Evolutionary conservation across 2,113 vertebrate species (phyloP).

Genomic region (Lampris incognitus): DNA sequence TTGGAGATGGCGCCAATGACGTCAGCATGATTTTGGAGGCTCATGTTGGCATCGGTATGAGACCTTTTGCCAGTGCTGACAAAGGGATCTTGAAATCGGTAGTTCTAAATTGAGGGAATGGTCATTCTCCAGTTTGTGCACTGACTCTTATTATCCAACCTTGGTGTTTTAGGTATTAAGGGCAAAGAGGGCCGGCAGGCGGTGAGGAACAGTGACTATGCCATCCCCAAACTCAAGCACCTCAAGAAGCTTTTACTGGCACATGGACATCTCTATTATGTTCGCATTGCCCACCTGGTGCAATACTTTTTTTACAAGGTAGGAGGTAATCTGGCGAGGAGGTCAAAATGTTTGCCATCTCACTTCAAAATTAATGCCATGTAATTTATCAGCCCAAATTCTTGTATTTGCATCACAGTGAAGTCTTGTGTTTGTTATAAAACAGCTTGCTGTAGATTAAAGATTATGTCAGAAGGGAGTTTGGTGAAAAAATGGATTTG

Average conservation of each 20-base stretch:
- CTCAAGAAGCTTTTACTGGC: conserved; percentile 93
- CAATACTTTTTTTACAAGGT: conserved; percentile 99
- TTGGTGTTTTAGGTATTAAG: conserved; percentile 88
- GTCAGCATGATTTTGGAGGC: conserved; percentile 99
- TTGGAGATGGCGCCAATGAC: conserved; percentile 98
- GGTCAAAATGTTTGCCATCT: not conserved
- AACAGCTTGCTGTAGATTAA: conserved; percentile 1
- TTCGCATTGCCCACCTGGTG: conserved; percentile 97
- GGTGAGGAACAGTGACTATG: conserved; percentile 96
- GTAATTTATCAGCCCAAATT: not conserved
- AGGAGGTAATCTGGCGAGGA: conserved; percentile 40
- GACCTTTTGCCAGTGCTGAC: not conserved
- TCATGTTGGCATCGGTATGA: conserved; percentile 97
- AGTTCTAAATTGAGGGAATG: not conserved
- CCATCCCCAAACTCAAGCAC: conserved; percentile 97
- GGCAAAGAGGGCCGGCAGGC: conserved; percentile 98
- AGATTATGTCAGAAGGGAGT: not conserved
- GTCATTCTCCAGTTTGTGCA: not conserved
- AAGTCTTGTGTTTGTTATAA: conserved; percentile 7
- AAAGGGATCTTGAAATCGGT: not conserved
- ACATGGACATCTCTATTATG: conserved; percentile 98
- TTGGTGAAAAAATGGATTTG: conserved; percentile 5
- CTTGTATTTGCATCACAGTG: not conserved
- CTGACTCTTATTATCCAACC: not conserved
- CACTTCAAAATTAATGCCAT: not conserved